Evolutionary conservation across 2,888 invertebrate genomes (phyloP), one percentile per base, ranked within the genome.

Genomic region (Mimumesa dahlbomi): DNA sequence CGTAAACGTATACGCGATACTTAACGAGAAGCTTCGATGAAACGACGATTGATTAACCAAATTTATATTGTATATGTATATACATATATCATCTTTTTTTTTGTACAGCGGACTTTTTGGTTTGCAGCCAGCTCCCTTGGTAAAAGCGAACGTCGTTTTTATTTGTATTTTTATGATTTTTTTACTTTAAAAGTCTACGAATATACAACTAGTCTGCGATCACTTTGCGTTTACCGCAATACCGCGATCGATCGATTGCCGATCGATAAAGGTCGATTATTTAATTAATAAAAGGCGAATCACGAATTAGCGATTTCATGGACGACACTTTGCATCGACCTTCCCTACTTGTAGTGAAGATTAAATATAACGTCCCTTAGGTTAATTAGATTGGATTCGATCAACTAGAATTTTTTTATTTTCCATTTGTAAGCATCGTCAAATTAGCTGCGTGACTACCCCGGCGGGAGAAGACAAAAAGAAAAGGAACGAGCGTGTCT

Each of bases 1-100:
- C n/a, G n/a, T n/a, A n/a, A n/a, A n/a, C n/a, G 31, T 45, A 59
- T 16, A 31, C 54, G 67, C 16, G 14, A 38, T 46, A 50, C 6
- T 31, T 58, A 59, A 13, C 53, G 49, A 36, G 34, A 49, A 69
- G 67, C 57, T 48, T 63, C 45, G 50, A 58, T 63, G 57, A 46
- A 71, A 71, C 71, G 71, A 71, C 70, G 71, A 71, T 69, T 69
- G 70, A 70, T 71, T 69, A 71, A 53, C 71, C 58, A 71, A 69
- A 71, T 69, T 69, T 53, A 52, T 14, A 25, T n/a, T n/a, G 14
- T 68, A 56, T n/a, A 11, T 29, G 11, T 38, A n/a, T 25, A 25
- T 25, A 5, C 7, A 9, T 68, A 50, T n/a, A n/a, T 29, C 13
- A 31, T 34, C 3, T 34, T 46, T 36, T 38, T 43, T 53, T 71